Evolutionary conservation across 2,797 vertebrate genomes (phyloP).

Genomic region (Enteromius thamalakanensis): DNA sequence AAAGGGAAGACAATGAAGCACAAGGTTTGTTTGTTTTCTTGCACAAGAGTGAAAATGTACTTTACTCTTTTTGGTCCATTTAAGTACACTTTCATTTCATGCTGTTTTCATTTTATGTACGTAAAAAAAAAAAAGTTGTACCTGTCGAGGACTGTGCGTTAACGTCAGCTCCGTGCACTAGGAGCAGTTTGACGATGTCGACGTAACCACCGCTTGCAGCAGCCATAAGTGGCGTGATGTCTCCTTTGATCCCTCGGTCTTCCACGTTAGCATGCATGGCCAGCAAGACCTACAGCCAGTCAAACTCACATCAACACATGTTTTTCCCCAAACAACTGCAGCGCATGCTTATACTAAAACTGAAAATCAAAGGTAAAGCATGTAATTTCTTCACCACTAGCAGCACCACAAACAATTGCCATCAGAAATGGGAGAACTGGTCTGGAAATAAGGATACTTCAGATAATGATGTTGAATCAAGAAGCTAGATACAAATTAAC

Average conservation of each 20-base stretch:
- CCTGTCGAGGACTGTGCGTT: constrained; percentile 98
- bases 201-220: constrained; percentile 97
- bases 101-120: background rate
- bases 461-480: background rate
- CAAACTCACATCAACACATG: constrained; percentile 1
- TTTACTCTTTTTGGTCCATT: constrained; percentile 3
- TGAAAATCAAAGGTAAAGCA: background rate
- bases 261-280: constrained; percentile 99
- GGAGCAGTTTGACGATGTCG: constrained; percentile 95
- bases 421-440: background rate
- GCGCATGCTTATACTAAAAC: constrained; percentile 15
- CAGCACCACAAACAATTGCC: background rate
- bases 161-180: constrained; percentile 96
- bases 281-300: constrained; percentile 85
- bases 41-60: background rate
- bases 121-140: constrained; percentile 58
- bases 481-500: background rate
- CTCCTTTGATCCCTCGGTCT: constrained; percentile 97
- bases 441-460: background rate
- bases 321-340: constrained; percentile 12
- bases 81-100: background rate
- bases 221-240: constrained; percentile 98
- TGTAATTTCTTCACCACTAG: constrained; percentile 25
- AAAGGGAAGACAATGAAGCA: background rate
- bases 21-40: background rate